Percentiles rank a stretch among this genome's conserved stretches.
Conservation (phyloP, 2,113 vertebrate species). For the Trinectes maculatus region DNA sequence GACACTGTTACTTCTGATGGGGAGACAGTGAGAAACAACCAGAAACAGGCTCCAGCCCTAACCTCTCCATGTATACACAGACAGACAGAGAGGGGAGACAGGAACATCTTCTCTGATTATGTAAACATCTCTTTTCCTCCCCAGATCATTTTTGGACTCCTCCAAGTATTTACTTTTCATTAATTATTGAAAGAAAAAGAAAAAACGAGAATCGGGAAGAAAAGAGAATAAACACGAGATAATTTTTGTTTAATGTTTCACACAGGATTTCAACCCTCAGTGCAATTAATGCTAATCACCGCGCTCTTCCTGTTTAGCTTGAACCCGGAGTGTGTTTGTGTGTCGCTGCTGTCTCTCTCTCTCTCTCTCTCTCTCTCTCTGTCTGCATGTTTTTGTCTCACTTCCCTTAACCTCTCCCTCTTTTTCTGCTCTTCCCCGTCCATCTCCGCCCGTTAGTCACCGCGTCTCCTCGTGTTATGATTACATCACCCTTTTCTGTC, state of each 20-base stretch:
- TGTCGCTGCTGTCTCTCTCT: constrained; percentile 57
- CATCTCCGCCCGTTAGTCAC: constrained; percentile 73
- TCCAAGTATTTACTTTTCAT: constrained; percentile 95
- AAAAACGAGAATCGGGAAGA: constrained; percentile 62
- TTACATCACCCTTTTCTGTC: constrained; percentile 80
- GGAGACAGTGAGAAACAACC: constrained; percentile 80
- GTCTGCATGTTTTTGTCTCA: constrained; percentile 38
- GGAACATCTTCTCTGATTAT: constrained; percentile 84
- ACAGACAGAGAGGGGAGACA: constrained; percentile 43
- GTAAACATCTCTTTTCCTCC: constrained; percentile 93
- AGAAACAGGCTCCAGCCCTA: constrained; percentile 85
- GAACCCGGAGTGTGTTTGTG: constrained; percentile 81
- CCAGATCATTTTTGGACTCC: constrained; percentile 87
- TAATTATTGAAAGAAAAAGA: constrained; percentile 90
- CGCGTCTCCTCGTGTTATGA: constrained; percentile 82
- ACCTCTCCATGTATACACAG: constrained; percentile 81
- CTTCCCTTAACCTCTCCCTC: constrained; percentile 3
- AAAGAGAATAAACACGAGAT: constrained; percentile 88
- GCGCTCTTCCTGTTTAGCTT: constrained; percentile 90
- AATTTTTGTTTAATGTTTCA: constrained; percentile 94
- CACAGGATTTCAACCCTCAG: constrained; percentile 85
- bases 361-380: background rate
- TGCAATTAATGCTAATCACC: constrained; percentile 93
- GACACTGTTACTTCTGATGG: constrained; percentile 91
- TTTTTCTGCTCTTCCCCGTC: constrained; percentile 32